phyloP scores from a whole-genome alignment of 2,797 vertebrate species.

The Chaunax sp. region DNA sequence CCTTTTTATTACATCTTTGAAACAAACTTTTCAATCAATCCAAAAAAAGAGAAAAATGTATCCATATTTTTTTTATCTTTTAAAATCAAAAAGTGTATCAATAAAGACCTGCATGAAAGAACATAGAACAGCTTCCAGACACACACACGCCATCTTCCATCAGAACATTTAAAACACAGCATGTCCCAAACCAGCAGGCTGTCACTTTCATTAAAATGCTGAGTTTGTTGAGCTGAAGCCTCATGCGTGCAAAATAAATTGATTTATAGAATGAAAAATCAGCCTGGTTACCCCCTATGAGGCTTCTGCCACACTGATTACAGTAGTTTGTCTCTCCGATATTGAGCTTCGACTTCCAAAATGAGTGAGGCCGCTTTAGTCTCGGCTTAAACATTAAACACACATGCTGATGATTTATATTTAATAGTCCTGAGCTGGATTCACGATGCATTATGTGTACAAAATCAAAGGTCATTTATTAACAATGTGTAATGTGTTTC shows the following conservation, averaged over 20 bases:
- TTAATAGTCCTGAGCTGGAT: slow-evolving; percentile 42
- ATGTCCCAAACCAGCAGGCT: slow-evolving; percentile 38
- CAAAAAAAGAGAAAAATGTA: no score
- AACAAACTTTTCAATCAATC: no score
- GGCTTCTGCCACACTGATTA: slow-evolving; percentile 50
- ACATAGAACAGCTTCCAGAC: not conserved
- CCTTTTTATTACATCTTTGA: no score
- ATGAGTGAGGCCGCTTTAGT: slow-evolving; percentile 40
- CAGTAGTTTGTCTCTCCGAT: slow-evolving; percentile 43
- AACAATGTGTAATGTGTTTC: slow-evolving; percentile 31
- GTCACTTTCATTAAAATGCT: slow-evolving; percentile 39
- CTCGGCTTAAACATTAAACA: slow-evolving; percentile 61
- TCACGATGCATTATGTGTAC: slow-evolving; percentile 45
- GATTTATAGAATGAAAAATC: slow-evolving; percentile 53
- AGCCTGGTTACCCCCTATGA: slow-evolving; percentile 23
- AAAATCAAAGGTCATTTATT: slow-evolving; percentile 48
- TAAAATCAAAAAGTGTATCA: not conserved
- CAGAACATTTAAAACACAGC: slow-evolving; percentile 24
- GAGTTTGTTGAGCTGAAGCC: slow-evolving; percentile 34
- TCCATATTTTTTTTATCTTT: no score
- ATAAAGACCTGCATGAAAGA: no score
- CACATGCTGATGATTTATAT: slow-evolving; percentile 48
- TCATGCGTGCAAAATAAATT: slow-evolving; percentile 39
- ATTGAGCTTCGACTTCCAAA: slow-evolving; percentile 40
- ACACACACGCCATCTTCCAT: slow-evolving; percentile 11